Percentiles rank a stretch among this genome's conserved stretches.
Evolutionary conservation across 2,888 invertebrate genomes (phyloP).

Genomic region (Melinaea menophilus): DNA sequence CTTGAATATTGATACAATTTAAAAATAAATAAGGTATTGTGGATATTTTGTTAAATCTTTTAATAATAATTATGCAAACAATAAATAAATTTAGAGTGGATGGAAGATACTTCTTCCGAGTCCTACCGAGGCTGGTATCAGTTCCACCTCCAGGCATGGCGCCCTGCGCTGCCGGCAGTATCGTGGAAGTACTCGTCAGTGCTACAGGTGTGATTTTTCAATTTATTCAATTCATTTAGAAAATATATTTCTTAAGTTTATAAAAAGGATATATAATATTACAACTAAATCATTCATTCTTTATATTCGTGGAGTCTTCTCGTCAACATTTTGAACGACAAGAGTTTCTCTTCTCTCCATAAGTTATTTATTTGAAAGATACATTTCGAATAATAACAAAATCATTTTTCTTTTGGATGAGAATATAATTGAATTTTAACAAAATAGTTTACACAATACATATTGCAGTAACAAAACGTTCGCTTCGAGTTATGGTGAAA

Average conservation of each 20-base stretch:
- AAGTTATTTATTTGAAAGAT: too few relatives aligned
- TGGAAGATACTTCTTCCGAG: slow-evolving; percentile 88
- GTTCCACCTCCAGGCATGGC: slow-evolving; percentile 96
- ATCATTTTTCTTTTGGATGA: too few relatives aligned
- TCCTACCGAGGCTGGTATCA: slow-evolving; percentile 90
- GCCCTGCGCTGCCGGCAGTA: slow-evolving; percentile 95
- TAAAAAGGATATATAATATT: too few relatives aligned
- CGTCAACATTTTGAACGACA: too few relatives aligned
- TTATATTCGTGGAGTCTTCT: too few relatives aligned
- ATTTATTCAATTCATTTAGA: not conserved
- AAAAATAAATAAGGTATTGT: slow-evolving; percentile 7
- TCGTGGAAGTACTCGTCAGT: slow-evolving; percentile 95
- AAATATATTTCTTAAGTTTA: not conserved
- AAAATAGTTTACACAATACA: too few relatives aligned
- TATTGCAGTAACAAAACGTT: too few relatives aligned
- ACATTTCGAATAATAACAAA: too few relatives aligned
- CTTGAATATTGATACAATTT: slow-evolving; percentile 4
- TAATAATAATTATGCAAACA: not conserved
- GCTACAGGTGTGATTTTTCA: slow-evolving; percentile 79
- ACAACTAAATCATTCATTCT: too few relatives aligned
- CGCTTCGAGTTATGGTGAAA: too few relatives aligned
- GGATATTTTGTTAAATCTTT: not conserved
- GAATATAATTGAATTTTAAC: too few relatives aligned
- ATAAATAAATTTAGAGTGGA: slow-evolving; percentile 54
- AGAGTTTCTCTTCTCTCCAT: too few relatives aligned